A percentile compares a stretch with the other conserved stretches of the same genome.
Conservation (phyloP, 2,888 invertebrate species). For the Polydrusus pterygomalis region DNA sequence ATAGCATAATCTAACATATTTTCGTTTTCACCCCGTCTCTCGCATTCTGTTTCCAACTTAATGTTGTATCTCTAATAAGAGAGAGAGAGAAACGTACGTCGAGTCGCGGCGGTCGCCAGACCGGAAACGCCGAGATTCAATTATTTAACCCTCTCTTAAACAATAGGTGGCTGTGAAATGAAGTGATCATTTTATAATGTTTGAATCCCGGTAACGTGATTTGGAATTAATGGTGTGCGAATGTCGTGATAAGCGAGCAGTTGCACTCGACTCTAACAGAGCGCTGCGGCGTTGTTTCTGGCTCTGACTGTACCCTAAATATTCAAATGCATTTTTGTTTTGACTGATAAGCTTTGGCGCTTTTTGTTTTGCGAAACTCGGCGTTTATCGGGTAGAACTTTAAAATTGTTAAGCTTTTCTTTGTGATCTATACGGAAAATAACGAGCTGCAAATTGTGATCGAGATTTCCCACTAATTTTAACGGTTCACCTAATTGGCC, state of each 20-base stretch:
- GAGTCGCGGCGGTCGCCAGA: slow-evolving; percentile 58
- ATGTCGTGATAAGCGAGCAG: slow-evolving; percentile 71
- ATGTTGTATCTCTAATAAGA: slow-evolving; percentile 62
- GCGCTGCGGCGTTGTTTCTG: slow-evolving; percentile 32
- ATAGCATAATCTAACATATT: slow-evolving; percentile 41
- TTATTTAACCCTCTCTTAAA: slow-evolving; percentile 74
- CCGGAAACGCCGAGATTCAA: slow-evolving; percentile 71
- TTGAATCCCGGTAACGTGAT: slow-evolving; percentile 73
- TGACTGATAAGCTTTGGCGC: slow-evolving; percentile 55
- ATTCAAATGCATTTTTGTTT: slow-evolving; percentile 70
- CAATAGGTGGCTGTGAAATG: slow-evolving; percentile 74
- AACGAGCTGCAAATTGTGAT: slow-evolving; percentile 7
- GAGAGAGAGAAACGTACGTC: slow-evolving; percentile 43
- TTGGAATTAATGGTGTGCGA: slow-evolving; percentile 73
- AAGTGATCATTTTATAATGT: slow-evolving; percentile 74
- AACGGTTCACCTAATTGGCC: neutral
- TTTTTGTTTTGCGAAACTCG: slow-evolving; percentile 31
- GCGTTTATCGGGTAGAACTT: slow-evolving; percentile 46
- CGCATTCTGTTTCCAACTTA: slow-evolving; percentile 59
- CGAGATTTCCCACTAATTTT: neutral
- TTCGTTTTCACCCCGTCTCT: slow-evolving; percentile 46
- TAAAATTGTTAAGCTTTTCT: slow-evolving; percentile 47
- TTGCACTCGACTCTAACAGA: slow-evolving; percentile 54
- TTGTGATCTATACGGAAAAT: slow-evolving; percentile 36
- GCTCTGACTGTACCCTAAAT: slow-evolving; percentile 63